Percentiles rank a stretch among this genome's conserved stretches.
phyloP scores from a whole-genome alignment of 1,140 invertebrate species.

The Hyles vespertilio region DNA sequence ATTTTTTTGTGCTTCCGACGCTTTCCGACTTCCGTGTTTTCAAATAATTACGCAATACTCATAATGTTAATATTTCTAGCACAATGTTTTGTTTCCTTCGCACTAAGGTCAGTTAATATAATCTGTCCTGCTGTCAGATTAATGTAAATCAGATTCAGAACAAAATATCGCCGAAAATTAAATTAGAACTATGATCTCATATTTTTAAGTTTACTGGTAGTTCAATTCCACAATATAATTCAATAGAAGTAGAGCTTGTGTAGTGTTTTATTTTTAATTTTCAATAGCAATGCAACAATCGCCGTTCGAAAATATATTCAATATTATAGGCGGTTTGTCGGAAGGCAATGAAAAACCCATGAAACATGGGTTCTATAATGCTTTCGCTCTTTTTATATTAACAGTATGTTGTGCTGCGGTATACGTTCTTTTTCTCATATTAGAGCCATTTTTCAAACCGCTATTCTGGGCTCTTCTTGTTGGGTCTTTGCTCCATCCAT shows the following conservation, averaged over 20 bases:
- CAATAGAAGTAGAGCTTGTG: slow-evolving; percentile 5
- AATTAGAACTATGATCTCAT: slow-evolving; percentile 35
- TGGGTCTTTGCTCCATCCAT: slow-evolving; percentile 92
- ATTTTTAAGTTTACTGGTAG: slow-evolving; percentile 38
- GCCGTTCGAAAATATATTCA: slow-evolving; percentile 70
- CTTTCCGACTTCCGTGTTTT: too few species aligned
- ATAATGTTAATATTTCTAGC: too few species aligned
- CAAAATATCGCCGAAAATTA: slow-evolving; percentile 20
- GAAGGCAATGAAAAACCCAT: slow-evolving; percentile 86
- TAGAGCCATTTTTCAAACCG: slow-evolving; percentile 94
- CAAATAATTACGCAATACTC: not conserved
- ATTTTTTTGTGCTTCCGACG: too few species aligned
- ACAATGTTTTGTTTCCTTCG: too few species aligned
- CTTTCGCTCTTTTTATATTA: slow-evolving; percentile 84
- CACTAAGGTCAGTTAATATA: not conserved
- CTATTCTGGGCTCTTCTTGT: slow-evolving; percentile 95
- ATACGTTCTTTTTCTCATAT: slow-evolving; percentile 85
- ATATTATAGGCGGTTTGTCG: slow-evolving; percentile 66
- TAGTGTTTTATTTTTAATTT: slow-evolving; percentile 3
- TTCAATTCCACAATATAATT: slow-evolving; percentile 40
- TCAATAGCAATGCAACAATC: slow-evolving; percentile 57
- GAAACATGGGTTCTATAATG: slow-evolving; percentile 91
- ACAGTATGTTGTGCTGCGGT: slow-evolving; percentile 80
- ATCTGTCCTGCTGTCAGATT: not conserved
- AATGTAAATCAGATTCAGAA: not conserved